Conservation (phyloP, 1,140 invertebrate genomes). For the Lucilia sericata region DNA sequence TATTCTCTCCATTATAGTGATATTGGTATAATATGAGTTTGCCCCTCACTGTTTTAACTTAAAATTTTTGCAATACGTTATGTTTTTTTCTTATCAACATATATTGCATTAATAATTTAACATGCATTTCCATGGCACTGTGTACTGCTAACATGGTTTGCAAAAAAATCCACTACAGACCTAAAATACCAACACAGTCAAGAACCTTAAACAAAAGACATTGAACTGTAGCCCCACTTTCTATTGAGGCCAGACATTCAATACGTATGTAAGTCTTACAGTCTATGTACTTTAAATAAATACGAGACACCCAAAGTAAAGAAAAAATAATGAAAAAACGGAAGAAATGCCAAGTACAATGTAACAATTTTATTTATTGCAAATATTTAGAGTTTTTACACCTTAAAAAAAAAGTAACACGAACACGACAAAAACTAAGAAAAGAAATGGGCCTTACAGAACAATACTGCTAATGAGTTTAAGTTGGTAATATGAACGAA, state of each 20-base stretch:
- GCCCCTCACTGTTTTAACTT: not conserved
- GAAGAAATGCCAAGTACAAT: not conserved
- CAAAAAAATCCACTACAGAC: not conserved
- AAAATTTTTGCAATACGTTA: not conserved
- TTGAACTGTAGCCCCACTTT: constrained; percentile 26
- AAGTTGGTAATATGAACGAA: not conserved
- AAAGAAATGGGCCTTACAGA: not conserved
- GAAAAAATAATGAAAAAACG: not conserved
- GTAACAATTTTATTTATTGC: not conserved
- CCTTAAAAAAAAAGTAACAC: not conserved
- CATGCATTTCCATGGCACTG: not conserved
- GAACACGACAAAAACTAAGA: not conserved
- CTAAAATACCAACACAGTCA: not conserved
- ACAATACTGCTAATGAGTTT: not conserved
- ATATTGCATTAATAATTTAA: not conserved
- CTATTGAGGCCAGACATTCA: constrained; percentile 12
- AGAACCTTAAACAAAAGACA: not conserved
- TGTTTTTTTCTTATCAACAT: not conserved
- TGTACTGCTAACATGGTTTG: not conserved
- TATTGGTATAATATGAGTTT: no score
- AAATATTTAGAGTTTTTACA: not conserved
- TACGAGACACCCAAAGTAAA: not conserved
- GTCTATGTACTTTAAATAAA: constrained; percentile 5
- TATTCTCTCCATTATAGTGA: no score
- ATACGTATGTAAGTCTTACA: not conserved